Evolutionary conservation across 2,797 vertebrate genomes (phyloP), one percentile per base, ranked within the genome.

Genomic region (Botia kubotai): DNA sequence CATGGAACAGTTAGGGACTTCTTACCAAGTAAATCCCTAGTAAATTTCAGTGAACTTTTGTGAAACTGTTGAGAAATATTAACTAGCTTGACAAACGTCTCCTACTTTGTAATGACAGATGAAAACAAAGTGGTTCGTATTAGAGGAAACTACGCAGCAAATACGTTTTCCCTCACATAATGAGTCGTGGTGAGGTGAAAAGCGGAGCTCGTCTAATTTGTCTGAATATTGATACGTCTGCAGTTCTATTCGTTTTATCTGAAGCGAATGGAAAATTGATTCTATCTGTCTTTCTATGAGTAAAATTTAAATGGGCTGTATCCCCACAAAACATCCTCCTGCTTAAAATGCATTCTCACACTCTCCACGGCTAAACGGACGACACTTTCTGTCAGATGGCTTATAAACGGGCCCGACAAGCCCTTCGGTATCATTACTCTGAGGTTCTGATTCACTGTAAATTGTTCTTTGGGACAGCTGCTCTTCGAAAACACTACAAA

Each of bases 161-260:
- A 33, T 23, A 52, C 19, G 60, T 57, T 67, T 52, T 36, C 60
- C 71, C 81, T 62, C 58, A 78, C 46, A 62, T 60, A 60, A 65
- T 58, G 78, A 80, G 65, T 62, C 7, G 67, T 3, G 16, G 29
- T 26, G 33, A 43, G 65, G 17, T 58, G 53, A 67, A 73, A 82
- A 80, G 85, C 43, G 60, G 62, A 82, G 52, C 82, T 52, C n/a
- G 57, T 10, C 70, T 90, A 75, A 92, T 92, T 86, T 86, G 88
- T 93, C 88, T 88, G 87, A 85, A 90, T 91, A 87, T 77, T 79
- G 85, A 89, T 81, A 77, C 23, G 82, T 87, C 81, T 85, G 43
- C 79, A 85, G 89, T 86, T 90, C 88, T 91, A 90, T 87, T 91
- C 84, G 81, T 46, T 85, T 88, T 81, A 65, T 86, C 74, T 90